Evolutionary conservation across 1,140 invertebrate species (phyloP).

Genomic region (Ceratosolen solmsi): DNA sequence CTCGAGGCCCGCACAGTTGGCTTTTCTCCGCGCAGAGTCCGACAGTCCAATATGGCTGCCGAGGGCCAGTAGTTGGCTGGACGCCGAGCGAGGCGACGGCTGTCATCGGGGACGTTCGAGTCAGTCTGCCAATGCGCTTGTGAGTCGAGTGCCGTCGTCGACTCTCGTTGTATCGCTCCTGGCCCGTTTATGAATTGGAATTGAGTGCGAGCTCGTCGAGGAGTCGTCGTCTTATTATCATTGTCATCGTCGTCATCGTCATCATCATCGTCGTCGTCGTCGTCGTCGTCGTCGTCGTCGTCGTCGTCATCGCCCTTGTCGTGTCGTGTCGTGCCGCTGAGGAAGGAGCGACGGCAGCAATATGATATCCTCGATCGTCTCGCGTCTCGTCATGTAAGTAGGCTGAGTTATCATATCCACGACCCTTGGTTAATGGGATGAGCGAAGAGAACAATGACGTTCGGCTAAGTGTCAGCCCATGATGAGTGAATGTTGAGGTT

Average conservation of each 20-base stretch:
- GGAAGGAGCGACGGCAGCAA: background rate
- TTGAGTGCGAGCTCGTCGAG: no score
- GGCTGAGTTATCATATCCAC: no score
- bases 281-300: no score
- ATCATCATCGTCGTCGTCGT: no score
- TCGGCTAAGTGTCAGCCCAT: background rate
- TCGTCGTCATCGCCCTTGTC: no score
- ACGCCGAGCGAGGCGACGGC: background rate
- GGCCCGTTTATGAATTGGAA: background rate
- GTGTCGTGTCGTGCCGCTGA: background rate
- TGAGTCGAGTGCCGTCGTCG: background rate
- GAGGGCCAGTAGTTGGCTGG: slow-evolving; percentile 2
- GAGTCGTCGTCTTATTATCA: no score
- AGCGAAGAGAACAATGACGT: background rate
- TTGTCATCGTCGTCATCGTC: no score
- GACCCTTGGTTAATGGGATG: no score
- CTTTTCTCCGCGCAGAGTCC: slow-evolving; percentile 63
- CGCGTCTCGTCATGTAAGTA: slow-evolving; percentile 84
- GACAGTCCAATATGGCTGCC: slow-evolving; percentile 29
- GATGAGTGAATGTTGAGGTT: slow-evolving; percentile 27
- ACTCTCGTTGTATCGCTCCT: background rate
- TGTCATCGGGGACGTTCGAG: no score
- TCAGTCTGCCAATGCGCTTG: background rate
- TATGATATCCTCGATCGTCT: slow-evolving; percentile 84
- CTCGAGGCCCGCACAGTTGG: slow-evolving; percentile 56